Conservation (phyloP, 2,797 vertebrate genomes). For the Prionace glauca region DNA sequence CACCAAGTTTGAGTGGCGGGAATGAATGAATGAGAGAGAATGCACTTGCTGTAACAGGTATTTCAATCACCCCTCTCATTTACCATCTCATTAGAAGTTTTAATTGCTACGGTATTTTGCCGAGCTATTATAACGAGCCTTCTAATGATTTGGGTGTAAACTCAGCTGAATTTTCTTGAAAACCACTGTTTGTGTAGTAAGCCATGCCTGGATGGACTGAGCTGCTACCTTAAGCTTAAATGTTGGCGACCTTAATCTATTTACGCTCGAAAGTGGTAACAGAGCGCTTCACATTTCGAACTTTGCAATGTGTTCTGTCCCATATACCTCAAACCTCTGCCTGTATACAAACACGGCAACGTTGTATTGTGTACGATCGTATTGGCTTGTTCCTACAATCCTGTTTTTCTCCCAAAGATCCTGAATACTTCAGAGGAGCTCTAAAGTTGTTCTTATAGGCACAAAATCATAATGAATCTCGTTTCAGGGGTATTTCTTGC, state of each 20-base stretch:
- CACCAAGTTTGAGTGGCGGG: background rate
- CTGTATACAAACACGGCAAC: background rate
- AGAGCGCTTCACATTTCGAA: background rate
- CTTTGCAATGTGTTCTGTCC: background rate
- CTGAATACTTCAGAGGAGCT: background rate
- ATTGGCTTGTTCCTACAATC: background rate
- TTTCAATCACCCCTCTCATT: background rate
- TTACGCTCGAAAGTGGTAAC: background rate
- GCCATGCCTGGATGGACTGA: background rate
- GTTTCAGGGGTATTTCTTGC: background rate
- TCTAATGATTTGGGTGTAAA: background rate
- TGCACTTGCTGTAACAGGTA: background rate
- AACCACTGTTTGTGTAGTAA: background rate
- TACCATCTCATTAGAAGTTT: background rate
- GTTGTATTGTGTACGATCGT: background rate
- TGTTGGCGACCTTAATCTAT: background rate
- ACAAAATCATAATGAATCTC: background rate
- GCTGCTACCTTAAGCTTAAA: too few species aligned
- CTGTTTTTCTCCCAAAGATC: background rate
- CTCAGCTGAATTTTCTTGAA: background rate
- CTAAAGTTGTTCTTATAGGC: background rate
- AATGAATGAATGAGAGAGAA: slow-evolving; percentile 28
- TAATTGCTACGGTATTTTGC: background rate
- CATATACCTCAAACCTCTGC: too few species aligned
- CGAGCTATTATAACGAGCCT: background rate